Percentiles rank a stretch among this genome's conserved stretches.
These are phyloP conservation scores for Erithacus rubecula DNA, from an alignment of 2,797 vertebrate species.

Conservation along the genomic window DNA sequence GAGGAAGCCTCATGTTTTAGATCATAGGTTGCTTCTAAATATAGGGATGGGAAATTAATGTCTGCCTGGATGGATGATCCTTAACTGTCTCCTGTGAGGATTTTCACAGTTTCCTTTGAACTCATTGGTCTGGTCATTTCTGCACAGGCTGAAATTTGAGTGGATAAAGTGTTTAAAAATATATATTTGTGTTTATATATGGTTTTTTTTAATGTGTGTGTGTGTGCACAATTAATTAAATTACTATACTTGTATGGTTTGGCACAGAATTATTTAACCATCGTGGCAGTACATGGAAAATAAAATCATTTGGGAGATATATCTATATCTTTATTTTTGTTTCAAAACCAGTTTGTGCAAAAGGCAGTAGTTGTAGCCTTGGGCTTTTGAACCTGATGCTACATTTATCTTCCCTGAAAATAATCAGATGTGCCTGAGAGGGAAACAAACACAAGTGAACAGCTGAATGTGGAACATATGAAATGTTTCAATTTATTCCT, in stretches of 20 bases:
- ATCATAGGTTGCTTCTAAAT: not conserved
- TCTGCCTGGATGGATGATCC: not conserved
- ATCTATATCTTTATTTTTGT: not conserved
- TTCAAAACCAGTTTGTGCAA: not conserved
- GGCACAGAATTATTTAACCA: not conserved
- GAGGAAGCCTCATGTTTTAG: conserved; percentile 9
- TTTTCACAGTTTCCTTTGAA: not conserved
- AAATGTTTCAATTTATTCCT: not conserved
- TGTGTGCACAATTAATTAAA: not conserved
- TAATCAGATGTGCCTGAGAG: not conserved
- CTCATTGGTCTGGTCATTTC: not conserved
- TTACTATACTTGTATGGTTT: not conserved
- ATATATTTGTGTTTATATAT: not conserved
- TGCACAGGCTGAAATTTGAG: not conserved
- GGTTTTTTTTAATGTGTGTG: no score
- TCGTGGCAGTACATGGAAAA: not conserved
- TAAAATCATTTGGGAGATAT: not conserved
- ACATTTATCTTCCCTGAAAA: conserved; percentile 6
- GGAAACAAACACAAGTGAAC: not conserved
- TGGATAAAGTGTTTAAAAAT: not conserved
- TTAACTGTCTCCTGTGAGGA: not conserved
- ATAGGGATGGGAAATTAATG: not conserved
- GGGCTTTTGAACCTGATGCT: not conserved
- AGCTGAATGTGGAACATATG: not conserved
- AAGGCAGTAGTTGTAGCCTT: not conserved